Evolutionary conservation across 1,140 invertebrate species (phyloP).

Genomic region (Drosophila watanabei): DNA sequence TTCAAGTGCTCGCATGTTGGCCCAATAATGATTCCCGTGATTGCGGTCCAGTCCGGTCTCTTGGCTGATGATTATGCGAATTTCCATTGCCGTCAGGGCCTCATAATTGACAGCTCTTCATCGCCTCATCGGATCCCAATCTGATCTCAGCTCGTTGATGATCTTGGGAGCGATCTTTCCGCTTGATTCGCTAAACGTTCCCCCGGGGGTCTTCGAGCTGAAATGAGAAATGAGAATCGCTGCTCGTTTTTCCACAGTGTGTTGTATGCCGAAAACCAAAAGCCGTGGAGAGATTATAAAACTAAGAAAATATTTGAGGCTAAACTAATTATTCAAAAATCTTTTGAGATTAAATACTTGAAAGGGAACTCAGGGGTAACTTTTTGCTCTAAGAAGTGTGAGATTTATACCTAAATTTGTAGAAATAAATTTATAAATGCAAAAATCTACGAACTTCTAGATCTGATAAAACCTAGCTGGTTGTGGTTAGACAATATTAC

Average conservation of each 20-base stretch:
- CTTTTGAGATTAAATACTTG: too few relatives aligned
- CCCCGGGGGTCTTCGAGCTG: slow-evolving; percentile 24
- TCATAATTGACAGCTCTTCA: slow-evolving; percentile 23
- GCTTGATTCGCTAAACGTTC: slow-evolving; percentile 28
- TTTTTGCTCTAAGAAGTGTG: too few relatives aligned
- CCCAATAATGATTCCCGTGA: slow-evolving; percentile 67
- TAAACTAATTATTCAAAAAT: not conserved
- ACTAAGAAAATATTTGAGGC: not conserved
- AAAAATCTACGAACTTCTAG: not conserved
- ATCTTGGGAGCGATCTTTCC: slow-evolving; percentile 9
- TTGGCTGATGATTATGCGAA: slow-evolving; percentile 71
- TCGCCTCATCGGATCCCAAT: not conserved
- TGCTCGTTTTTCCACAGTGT: not conserved
- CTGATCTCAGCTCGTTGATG: not conserved
- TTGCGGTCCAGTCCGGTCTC: slow-evolving; percentile 44
- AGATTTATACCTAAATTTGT: not conserved
- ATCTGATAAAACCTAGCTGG: not conserved
- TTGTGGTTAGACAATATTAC: not conserved
- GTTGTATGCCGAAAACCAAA: slow-evolving; percentile 8
- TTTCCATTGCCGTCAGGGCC: slow-evolving; percentile 26
- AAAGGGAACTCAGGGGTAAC: not conserved
- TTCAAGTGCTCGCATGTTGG: slow-evolving; percentile 72
- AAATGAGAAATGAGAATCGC: slow-evolving; percentile 14
- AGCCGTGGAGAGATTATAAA: slow-evolving; percentile 2
- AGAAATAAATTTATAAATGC: not conserved